Percentiles rank a stretch among this genome's conserved stretches.
Evolutionary conservation across 1,140 invertebrate species (phyloP).

Genomic region (fruit fly (Drosophila melanogaster)): Release_6_plus_ISO1_MT NT_037436.4:21130001-21130500

Average conservation of each 20-base stretch:
- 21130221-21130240: too few relatives aligned
- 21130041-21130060: constrained; percentile 22
- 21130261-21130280: too few relatives aligned
- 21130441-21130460: not conserved
- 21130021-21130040: constrained; percentile 24
- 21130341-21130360: too few relatives aligned
- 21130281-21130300: too few relatives aligned
- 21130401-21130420: too few relatives aligned
- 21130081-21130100: constrained; percentile 50
- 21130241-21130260: too few relatives aligned
- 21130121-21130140: constrained; percentile 41
- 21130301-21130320: too few relatives aligned
- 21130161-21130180: not conserved
- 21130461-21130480: constrained; percentile 2
- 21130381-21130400: too few relatives aligned
- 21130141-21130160: not conserved
- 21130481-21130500: constrained; percentile 1
- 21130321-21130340: too few relatives aligned
- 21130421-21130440: not conserved
- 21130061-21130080: constrained; percentile 24
- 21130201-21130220: too few relatives aligned
- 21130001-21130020: constrained; percentile 51
- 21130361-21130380: too few relatives aligned
- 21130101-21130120: constrained; percentile 68
- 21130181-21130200: too few relatives aligned